These are phyloP conservation scores for Sinohyriopsis cumingii DNA, from an alignment of 2,888 invertebrate genomes.

Conservation along the genomic window DNA sequence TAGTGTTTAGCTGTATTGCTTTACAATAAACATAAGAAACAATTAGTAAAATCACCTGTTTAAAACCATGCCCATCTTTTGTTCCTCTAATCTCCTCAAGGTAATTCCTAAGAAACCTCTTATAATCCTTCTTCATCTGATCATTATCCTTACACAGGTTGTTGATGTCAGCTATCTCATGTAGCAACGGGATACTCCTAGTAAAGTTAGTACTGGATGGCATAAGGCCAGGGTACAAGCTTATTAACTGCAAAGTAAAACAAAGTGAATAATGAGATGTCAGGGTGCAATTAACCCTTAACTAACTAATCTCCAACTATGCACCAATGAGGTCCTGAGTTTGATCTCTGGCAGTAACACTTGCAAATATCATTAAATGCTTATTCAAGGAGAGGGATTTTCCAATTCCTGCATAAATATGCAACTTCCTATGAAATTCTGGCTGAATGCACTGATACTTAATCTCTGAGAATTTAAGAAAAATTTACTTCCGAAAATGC, in stretches of 20 bases:
- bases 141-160: conserved; percentile 69
- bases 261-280: not conserved
- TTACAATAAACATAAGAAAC: no score
- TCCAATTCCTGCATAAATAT: no score
- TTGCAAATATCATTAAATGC: no score
- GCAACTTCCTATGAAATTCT: no score
- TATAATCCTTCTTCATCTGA: conserved; percentile 61
- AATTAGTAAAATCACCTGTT: conserved; percentile 55
- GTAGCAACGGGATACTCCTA: conserved; percentile 72
- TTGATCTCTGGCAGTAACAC: not conserved
- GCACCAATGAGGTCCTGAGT: not conserved
- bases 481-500: no score
- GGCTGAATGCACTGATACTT: no score
- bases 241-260: conserved; percentile 70
- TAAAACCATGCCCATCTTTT: conserved; percentile 55
- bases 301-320: not conserved
- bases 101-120: conserved; percentile 70
- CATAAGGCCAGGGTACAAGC: conserved; percentile 73
- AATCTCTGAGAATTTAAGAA: no score
- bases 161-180: conserved; percentile 73
- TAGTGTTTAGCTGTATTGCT: no score
- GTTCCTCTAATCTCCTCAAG: conserved; percentile 69
- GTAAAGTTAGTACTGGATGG: conserved; percentile 71
- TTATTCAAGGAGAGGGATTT: no score
- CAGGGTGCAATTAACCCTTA: not conserved